phyloP scores from a whole-genome alignment of 2,113 vertebrate genomes.

The Sphaerodactylus townsendi region DNA sequence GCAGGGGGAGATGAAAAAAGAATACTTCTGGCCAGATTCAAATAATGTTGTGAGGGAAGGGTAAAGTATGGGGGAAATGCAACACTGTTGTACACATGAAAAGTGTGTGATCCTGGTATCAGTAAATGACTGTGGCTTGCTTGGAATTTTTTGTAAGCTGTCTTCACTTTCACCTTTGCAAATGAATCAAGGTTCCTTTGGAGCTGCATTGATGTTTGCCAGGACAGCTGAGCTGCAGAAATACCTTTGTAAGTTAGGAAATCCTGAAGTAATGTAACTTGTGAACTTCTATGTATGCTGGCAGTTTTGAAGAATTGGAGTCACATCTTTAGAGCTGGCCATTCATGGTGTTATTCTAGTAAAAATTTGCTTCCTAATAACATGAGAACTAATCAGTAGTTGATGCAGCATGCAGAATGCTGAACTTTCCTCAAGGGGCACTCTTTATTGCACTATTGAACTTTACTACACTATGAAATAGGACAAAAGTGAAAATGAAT shows the following conservation, averaged over 20 bases:
- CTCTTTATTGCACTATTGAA: neutral
- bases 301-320: neutral
- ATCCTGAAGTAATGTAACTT: neutral
- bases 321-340: neutral
- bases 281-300: neutral
- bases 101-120: neutral
- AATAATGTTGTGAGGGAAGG: neutral
- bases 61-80: neutral
- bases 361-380: neutral
- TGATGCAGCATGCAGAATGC: neutral
- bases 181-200: neutral
- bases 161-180: neutral
- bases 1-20: too few relatives aligned
- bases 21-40: neutral
- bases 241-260: neutral
- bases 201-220: neutral
- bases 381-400: neutral
- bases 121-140: neutral
- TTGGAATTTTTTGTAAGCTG: neutral
- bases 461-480: too few relatives aligned
- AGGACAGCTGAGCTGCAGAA: neutral
- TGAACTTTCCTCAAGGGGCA: neutral
- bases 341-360: neutral
- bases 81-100: neutral
- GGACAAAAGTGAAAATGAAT: neutral